Percentiles rank a stretch among this genome's conserved stretches.
These are phyloP conservation scores for Lasioglossum figueresi DNA, from an alignment of 2,888 invertebrate species.

Conservation along the genomic window DNA sequence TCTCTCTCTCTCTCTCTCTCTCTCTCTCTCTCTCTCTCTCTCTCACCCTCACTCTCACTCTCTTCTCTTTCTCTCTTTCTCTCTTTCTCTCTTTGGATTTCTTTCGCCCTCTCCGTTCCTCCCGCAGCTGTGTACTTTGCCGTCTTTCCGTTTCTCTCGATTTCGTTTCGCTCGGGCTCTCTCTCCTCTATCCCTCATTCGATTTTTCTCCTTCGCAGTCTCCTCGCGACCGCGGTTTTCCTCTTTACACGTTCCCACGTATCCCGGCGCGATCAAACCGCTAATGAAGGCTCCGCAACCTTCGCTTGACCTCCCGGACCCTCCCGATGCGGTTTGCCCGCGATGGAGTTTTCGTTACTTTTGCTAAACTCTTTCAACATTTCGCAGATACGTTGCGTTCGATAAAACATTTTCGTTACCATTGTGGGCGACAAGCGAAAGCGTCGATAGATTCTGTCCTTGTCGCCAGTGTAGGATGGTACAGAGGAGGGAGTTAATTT, in stretches of 20 bases:
- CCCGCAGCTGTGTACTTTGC: slow-evolving; percentile 31
- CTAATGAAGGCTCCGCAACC: slow-evolving; percentile 18
- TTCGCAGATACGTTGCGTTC: too few species aligned
- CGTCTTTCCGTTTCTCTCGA: slow-evolving; percentile 37
- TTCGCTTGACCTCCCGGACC: neutral
- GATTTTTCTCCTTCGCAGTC: slow-evolving; percentile 30
- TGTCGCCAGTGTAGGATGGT: too few species aligned
- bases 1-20: slow-evolving; percentile 52
- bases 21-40: slow-evolving; percentile 46
- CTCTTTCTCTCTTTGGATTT: slow-evolving; percentile 52
- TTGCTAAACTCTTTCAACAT: too few species aligned
- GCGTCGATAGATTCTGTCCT: too few species aligned
- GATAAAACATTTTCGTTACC: too few species aligned
- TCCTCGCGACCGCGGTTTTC: slow-evolving; percentile 10
- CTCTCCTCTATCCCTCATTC: slow-evolving; percentile 13
- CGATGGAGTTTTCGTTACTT: too few species aligned
- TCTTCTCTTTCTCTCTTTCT: slow-evolving; percentile 32
- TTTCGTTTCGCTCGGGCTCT: slow-evolving; percentile 11
- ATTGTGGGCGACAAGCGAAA: too few species aligned
- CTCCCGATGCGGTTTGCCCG: neutral
- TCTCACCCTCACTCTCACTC: too few species aligned
- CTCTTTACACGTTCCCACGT: slow-evolving; percentile 4
- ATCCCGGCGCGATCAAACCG: slow-evolving; percentile 10
- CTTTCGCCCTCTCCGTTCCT: slow-evolving; percentile 30
- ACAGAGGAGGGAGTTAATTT: too few species aligned